Conservation (phyloP, 2,113 vertebrate species). For the Cryptomyrus ogoouensis region DNA sequence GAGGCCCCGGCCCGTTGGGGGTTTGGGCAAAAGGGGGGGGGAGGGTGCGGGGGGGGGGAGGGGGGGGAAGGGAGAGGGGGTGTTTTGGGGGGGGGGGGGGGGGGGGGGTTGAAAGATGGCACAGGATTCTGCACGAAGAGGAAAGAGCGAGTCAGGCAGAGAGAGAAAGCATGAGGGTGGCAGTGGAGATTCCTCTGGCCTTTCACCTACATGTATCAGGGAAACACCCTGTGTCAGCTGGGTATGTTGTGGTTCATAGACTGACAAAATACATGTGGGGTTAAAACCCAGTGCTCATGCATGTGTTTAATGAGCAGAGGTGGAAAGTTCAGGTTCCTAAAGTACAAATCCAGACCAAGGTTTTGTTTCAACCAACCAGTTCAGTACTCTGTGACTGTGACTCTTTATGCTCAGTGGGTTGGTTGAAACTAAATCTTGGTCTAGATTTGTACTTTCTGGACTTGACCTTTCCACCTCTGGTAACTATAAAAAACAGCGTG, state of each 20-base stretch:
- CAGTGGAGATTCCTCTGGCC: constrained; percentile 23
- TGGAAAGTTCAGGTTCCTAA: too few species aligned
- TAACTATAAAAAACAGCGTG: background rate
- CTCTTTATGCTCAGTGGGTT: too few species aligned
- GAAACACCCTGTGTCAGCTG: background rate
- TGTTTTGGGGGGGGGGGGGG: too few species aligned
- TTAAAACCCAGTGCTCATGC: background rate
- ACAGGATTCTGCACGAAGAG: background rate
- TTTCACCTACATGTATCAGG: background rate
- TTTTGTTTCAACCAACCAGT: too few species aligned
- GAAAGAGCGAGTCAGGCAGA: constrained; percentile 5
- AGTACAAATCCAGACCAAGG: too few species aligned
- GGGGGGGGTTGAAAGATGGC: constrained; percentile 13
- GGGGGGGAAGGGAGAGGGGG: too few species aligned
- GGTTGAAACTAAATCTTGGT: too few species aligned
- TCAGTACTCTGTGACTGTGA: too few species aligned
- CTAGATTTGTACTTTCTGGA: too few species aligned
- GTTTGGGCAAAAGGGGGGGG: too few species aligned
- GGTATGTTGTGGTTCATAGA: background rate
- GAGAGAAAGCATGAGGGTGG: constrained; percentile 9
- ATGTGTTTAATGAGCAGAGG: background rate
- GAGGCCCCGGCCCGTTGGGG: too few species aligned
- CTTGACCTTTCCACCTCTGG: too few species aligned
- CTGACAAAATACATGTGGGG: background rate
- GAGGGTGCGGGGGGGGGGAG: constrained; percentile 18